phyloP scores from a whole-genome alignment of 92 coral and sea anemone species.

The Zoanthus solanderi region DNA sequence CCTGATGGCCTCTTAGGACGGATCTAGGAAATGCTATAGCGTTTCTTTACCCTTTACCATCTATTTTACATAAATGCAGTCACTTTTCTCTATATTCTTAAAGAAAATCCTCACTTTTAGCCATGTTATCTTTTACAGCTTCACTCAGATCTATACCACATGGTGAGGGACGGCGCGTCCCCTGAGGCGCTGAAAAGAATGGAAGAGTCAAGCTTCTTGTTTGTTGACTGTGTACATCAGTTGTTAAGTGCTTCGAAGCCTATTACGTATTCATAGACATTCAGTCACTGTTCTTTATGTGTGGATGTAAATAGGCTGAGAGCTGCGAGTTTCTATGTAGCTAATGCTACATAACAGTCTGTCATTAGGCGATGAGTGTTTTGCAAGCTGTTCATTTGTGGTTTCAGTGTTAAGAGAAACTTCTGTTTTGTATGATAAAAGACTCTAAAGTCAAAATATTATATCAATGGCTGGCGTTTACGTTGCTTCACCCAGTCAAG shows the following conservation, averaged over 20 bases:
- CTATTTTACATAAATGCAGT: too few relatives aligned
- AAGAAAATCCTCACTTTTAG: not conserved
- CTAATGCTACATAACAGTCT: not conserved
- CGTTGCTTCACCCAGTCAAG: too few relatives aligned
- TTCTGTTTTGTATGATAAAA: too few relatives aligned
- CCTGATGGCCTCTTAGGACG: too few relatives aligned
- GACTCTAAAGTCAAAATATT: too few relatives aligned
- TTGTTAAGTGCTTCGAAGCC: slow-evolving; percentile 85
- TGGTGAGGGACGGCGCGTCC: slow-evolving; percentile 91
- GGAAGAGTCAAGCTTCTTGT: slow-evolving; percentile 82
- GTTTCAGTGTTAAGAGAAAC: too few relatives aligned
- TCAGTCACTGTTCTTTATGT: not conserved
- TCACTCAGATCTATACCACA: slow-evolving; percentile 95
- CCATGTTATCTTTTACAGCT: slow-evolving; percentile 60
- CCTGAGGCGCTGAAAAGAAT: slow-evolving; percentile 77
- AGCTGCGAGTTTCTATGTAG: not conserved
- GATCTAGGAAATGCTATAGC: too few relatives aligned
- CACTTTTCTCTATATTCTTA: too few relatives aligned
- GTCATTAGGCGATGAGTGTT: not conserved
- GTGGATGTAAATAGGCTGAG: not conserved
- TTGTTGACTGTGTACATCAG: slow-evolving; percentile 91
- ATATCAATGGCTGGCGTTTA: too few relatives aligned
- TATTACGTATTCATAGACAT: slow-evolving; percentile 81
- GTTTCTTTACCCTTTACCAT: too few relatives aligned
- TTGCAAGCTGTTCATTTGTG: not conserved